A percentile compares a stretch with the other conserved stretches of the same genome.
Evolutionary conservation across 2,888 invertebrate genomes (phyloP).

Genomic region (Harmothoe impar): DNA sequence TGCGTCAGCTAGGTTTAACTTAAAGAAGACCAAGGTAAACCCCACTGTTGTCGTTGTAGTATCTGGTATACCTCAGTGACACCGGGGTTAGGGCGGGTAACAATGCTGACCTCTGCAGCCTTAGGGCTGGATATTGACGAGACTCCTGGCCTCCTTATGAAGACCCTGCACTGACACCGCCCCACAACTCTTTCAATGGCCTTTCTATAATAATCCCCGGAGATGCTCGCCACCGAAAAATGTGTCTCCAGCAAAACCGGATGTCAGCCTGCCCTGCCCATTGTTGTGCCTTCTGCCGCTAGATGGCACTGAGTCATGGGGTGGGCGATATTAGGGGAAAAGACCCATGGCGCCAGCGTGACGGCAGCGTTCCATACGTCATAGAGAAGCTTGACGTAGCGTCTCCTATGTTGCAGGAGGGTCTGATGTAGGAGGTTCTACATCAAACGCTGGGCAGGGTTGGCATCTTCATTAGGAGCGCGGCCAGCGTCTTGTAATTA

Average conservation of each 20-base stretch:
- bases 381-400: not conserved
- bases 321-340: conserved; percentile 1
- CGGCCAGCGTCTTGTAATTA: not conserved
- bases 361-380: not conserved
- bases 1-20: too few relatives aligned
- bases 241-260: conserved; percentile 20
- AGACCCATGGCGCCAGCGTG: conserved; percentile 22
- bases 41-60: too few relatives aligned
- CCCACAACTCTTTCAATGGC: not conserved
- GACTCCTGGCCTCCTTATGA: too few relatives aligned
- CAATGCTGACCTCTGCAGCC: too few relatives aligned
- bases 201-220: not conserved
- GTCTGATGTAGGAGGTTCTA: not conserved
- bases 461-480: not conserved
- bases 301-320: conserved; percentile 12
- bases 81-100: too few relatives aligned
- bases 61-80: too few relatives aligned
- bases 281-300: not conserved
- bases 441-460: not conserved
- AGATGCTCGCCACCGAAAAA: not conserved
- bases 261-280: not conserved
- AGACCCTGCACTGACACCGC: too few relatives aligned
- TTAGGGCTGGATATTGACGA: too few relatives aligned
- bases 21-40: too few relatives aligned
- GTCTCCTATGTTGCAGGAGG: not conserved